These are phyloP conservation scores for Anolis carolinensis DNA, from an alignment of 2,113 vertebrate species.

Conservation along the genomic window DNA sequence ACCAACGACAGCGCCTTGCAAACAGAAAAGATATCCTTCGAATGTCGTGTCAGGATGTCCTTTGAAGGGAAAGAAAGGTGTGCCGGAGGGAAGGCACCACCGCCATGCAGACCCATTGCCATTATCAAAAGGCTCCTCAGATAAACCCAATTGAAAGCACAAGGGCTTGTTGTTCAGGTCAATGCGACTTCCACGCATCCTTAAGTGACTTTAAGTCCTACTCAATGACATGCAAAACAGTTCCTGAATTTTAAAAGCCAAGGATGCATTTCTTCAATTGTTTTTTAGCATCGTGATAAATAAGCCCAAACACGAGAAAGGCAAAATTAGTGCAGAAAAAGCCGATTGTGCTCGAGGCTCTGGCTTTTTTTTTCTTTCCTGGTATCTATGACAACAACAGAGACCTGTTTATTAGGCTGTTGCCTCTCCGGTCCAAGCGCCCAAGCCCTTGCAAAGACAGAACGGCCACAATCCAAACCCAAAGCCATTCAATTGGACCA, in stretches of 20 bases:
- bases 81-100: not conserved
- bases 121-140: not conserved
- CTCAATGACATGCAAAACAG: not conserved
- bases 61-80: not conserved
- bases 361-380: slow-evolving; percentile 48
- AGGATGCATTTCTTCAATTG: slow-evolving; percentile 60
- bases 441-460: slow-evolving; percentile 1
- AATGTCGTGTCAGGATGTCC: not conserved
- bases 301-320: slow-evolving; percentile 74
- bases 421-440: slow-evolving; percentile 63
- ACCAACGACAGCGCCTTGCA: no score
- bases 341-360: slow-evolving; percentile 69
- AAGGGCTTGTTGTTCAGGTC: not conserved
- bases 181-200: not conserved
- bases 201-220: slow-evolving; percentile 21
- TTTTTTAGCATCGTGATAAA: slow-evolving; percentile 72
- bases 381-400: slow-evolving; percentile 72
- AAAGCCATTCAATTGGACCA: not conserved
- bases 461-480: not conserved
- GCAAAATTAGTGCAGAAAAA: slow-evolving; percentile 75
- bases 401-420: slow-evolving; percentile 72
- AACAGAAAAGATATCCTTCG: not conserved
- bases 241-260: slow-evolving; percentile 43
- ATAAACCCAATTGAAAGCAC: no score
- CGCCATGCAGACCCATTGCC: not conserved